Percentiles rank a stretch among this genome's conserved stretches.
phyloP scores from a whole-genome alignment of 2,113 vertebrate genomes.

The Balaenoptera acutorostrata region DNA sequence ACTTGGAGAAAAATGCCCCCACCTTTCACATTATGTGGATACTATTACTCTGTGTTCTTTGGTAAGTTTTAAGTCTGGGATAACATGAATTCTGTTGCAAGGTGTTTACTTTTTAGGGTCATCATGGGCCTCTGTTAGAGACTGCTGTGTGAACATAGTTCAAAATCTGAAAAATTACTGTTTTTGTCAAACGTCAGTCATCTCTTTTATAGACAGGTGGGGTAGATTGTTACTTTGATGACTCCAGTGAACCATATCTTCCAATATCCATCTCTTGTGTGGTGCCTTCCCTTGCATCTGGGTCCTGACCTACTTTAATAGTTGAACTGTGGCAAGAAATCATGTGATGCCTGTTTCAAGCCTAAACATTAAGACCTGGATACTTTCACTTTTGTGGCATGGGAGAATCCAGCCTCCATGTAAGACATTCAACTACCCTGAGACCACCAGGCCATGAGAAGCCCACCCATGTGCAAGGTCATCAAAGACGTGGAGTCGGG shows the following conservation, averaged over 20 bases:
- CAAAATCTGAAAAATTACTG: background rate
- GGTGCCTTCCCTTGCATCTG: background rate
- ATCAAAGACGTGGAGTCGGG: no score
- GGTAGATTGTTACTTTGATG: background rate
- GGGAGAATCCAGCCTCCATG: background rate
- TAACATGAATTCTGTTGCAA: background rate
- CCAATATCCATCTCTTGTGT: background rate
- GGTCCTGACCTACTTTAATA: background rate
- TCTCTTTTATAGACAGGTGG: background rate
- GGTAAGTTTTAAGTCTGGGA: background rate
- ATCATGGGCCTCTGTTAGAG: background rate
- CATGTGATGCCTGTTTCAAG: background rate
- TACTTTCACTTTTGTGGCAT: background rate
- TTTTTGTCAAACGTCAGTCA: background rate
- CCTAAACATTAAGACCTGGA: background rate
- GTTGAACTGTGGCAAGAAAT: background rate
- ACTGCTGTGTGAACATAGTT: background rate
- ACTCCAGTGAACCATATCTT: background rate
- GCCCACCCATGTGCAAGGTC: rapidly evolving
- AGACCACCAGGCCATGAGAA: background rate
- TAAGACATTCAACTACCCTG: background rate
- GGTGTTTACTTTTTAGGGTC: background rate
- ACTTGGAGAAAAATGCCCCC: background rate
- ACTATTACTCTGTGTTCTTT: background rate
- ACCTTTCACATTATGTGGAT: background rate